Percentiles rank a stretch among this genome's conserved stretches.
These are phyloP conservation scores for Cheiracanthium punctorium DNA, from an alignment of 2,888 invertebrate genomes.

Conservation along the genomic window DNA sequence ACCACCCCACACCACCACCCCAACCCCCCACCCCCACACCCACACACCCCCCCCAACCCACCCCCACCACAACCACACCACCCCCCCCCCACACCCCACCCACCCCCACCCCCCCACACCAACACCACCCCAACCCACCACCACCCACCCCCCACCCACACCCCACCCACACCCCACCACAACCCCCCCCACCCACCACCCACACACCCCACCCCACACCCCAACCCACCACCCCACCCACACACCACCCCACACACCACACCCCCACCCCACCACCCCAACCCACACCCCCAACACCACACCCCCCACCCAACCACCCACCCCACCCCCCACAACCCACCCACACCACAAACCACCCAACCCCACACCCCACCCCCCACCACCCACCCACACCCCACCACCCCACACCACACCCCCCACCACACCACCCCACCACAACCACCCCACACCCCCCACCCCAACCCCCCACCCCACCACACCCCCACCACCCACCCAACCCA, in stretches of 20 bases:
- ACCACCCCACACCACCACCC: background rate
- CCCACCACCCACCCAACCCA: too few relatives aligned
- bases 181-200: background rate
- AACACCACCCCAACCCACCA: background rate
- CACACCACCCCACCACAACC: too few relatives aligned
- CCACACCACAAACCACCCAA: background rate
- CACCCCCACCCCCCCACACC: background rate
- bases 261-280: background rate
- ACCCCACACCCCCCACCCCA: too few relatives aligned
- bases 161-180: background rate
- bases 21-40: background rate
- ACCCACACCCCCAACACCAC: background rate
- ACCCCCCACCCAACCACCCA: background rate
- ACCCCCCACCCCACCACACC: too few relatives aligned
- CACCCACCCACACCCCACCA: background rate
- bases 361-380: background rate
- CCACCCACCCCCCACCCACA: too few relatives aligned
- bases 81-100: background rate
- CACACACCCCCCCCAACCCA: background rate
- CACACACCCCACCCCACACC: background rate
- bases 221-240: background rate
- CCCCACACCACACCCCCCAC: background rate
- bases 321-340: background rate
- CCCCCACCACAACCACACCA: background rate
- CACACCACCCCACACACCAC: background rate